phyloP scores from a whole-genome alignment of 1,140 invertebrate species.

The Cyclina sinensis region DNA sequence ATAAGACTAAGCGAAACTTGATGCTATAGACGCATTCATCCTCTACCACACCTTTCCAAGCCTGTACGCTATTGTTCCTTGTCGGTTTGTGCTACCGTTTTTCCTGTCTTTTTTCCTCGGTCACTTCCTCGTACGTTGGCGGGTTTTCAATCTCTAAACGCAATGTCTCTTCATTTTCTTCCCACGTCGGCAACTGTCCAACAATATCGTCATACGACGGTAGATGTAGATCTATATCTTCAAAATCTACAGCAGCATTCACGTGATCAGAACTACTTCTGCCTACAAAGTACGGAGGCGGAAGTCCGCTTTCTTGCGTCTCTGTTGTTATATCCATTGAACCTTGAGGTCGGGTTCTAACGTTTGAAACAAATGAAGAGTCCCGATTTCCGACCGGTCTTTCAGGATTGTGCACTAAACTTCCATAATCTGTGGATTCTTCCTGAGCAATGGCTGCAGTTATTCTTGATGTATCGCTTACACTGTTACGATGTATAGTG shows the following conservation, averaged over 20 bases:
- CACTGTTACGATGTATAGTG: not conserved
- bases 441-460: not conserved
- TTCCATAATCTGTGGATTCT: not conserved
- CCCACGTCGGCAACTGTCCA: not conserved
- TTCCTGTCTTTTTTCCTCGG: not conserved
- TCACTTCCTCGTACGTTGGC: conserved; percentile 67
- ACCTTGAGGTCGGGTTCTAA: not conserved
- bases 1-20: no score
- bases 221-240: conserved; percentile 37
- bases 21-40: no score
- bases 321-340: not conserved
- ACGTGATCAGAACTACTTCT: not conserved
- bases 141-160: conserved; percentile 26
- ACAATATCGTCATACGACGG: conserved; percentile 27
- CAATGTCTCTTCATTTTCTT: not conserved
- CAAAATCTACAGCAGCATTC: conserved; percentile 12
- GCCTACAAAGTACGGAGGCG: conserved; percentile 10
- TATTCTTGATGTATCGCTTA: not conserved
- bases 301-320: not conserved
- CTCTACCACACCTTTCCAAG: no score
- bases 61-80: no score
- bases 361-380: not conserved
- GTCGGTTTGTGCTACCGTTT: not conserved
- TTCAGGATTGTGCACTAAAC: not conserved
- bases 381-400: conserved; percentile 16